Percentiles rank a stretch among this genome's conserved stretches.
Conservation (phyloP, 30 jellyfish, hydroid and myxozoan genomes). For the Nemopilema nomurai region DNA sequence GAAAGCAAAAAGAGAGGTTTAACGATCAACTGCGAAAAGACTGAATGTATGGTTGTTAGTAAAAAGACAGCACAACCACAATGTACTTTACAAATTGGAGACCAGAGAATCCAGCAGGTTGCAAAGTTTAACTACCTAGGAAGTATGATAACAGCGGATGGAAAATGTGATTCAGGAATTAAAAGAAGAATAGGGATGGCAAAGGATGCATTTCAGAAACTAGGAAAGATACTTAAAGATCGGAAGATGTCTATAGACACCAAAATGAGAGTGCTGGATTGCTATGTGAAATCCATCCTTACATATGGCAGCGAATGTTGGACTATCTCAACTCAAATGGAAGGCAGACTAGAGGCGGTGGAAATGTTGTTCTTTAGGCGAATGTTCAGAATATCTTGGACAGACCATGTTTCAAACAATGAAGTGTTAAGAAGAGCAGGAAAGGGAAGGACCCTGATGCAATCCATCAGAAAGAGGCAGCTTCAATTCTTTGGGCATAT, state of each 20-base stretch:
- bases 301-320: constrained; percentile 37
- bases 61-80: too few species aligned
- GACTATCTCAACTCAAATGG: constrained; percentile 29
- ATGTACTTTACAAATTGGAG: too few species aligned
- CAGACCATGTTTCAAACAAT: constrained; percentile 1
- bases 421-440: constrained; percentile 4
- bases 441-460: background rate
- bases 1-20: too few species aligned
- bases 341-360: background rate
- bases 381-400: constrained; percentile 23
- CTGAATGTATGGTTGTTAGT: too few species aligned
- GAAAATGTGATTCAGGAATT: constrained; percentile 14
- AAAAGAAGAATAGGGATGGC: constrained; percentile 7
- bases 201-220: too few species aligned
- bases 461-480: too few species aligned
- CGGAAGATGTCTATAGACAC: constrained; percentile 13
- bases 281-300: constrained; percentile 12
- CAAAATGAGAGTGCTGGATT: background rate
- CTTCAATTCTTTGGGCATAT: too few species aligned
- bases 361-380: constrained; percentile 16
- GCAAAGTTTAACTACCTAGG: constrained; percentile 6
- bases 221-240: background rate
- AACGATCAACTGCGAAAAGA: too few species aligned
- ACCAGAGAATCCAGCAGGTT: constrained; percentile 8
- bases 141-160: constrained; percentile 3